These are phyloP conservation scores for Protophormia terraenovae DNA, from an alignment of 2,888 invertebrate species.

Conservation along the genomic window DNA sequence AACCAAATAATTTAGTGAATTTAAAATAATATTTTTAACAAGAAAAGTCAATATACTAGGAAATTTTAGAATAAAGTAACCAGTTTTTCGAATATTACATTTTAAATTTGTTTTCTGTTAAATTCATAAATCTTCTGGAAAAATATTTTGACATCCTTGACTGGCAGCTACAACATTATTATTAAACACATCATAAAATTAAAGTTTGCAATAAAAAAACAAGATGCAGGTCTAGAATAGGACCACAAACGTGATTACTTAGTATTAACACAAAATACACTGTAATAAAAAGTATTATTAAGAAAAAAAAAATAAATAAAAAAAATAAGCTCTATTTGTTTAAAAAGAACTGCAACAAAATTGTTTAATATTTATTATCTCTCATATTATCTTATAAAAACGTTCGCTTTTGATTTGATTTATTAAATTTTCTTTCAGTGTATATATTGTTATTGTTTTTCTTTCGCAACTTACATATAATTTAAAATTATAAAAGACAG, in stretches of 20 bases:
- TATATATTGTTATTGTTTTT: not conserved
- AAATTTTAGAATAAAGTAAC: no score
- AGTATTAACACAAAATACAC: not conserved
- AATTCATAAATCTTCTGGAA: no score
- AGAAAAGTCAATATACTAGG: no score
- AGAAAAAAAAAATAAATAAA: not conserved
- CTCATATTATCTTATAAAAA: no score
- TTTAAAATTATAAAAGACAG: constrained; percentile 7
- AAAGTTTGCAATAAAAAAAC: not conserved
- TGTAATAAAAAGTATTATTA: not conserved
- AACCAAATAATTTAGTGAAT: not conserved
- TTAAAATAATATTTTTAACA: no score
- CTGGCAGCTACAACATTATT: not conserved
- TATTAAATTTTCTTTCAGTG: not conserved
- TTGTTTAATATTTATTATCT: no score
- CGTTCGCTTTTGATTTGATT: no score
- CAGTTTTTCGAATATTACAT: no score
- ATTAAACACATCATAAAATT: constrained; percentile 6
- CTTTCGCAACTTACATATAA: not conserved
- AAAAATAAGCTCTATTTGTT: no score
- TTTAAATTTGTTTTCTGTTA: no score
- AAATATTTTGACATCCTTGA: not conserved
- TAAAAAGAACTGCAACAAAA: no score
- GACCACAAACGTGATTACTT: not conserved
- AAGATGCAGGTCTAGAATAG: not conserved